These are phyloP conservation scores for Pseudonaja textilis DNA, from an alignment of 2,113 vertebrate species.

Conservation along the genomic window DNA sequence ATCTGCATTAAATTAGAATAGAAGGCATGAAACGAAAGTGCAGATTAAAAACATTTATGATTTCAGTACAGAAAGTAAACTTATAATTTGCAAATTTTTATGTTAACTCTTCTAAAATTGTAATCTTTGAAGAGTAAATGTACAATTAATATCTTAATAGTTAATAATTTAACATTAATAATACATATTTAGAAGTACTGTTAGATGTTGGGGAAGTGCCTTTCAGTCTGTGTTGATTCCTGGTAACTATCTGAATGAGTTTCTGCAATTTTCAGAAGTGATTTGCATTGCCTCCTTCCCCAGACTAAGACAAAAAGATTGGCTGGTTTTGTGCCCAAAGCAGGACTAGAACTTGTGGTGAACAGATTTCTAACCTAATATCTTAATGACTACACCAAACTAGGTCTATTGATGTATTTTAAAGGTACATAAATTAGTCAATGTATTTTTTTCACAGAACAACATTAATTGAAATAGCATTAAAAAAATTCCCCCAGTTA, in stretches of 20 bases:
- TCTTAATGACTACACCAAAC: not conserved
- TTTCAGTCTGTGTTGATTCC: not conserved
- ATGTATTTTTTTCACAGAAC: not conserved
- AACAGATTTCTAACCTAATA: not conserved
- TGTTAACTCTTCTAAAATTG: not conserved
- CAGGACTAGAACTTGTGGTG: not conserved
- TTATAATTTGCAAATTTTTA: not conserved
- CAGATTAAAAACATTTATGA: not conserved
- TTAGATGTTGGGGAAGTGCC: not conserved
- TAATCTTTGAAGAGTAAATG: not conserved
- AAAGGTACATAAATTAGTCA: not conserved
- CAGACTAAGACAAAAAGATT: not conserved
- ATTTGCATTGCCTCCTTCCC: not conserved
- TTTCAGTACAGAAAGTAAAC: not conserved
- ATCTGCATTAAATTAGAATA: not conserved
- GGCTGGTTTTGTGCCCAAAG: not conserved
- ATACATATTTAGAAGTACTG: not conserved
- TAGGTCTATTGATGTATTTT: not conserved
- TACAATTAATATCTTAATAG: not conserved
- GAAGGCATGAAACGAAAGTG: not conserved
- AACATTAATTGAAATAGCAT: not conserved
- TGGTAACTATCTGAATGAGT: not conserved
- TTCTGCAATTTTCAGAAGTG: not conserved
- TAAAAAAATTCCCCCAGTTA: not conserved
- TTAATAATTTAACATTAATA: not conserved